Percentiles rank a stretch among this genome's conserved stretches.
Evolutionary conservation across 1,140 invertebrate genomes (phyloP).

Genomic region (Aphelinus certus): DNA sequence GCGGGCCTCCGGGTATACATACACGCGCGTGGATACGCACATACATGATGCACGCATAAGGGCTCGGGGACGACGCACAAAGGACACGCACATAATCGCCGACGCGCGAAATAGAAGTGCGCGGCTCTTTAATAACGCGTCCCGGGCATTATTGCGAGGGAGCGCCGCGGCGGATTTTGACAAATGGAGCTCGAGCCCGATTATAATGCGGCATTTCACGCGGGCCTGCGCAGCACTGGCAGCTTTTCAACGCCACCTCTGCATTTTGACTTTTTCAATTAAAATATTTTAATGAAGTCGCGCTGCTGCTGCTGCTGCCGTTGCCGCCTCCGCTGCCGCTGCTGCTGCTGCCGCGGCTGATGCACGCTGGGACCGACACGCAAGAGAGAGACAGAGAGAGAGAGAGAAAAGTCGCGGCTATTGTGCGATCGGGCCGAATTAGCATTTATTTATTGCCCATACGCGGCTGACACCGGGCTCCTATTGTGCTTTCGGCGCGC

Average conservation of each 20-base stretch:
- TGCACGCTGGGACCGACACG: too few species aligned
- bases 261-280: conserved; percentile 38
- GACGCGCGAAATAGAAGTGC: conserved; percentile 19
- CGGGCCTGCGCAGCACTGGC: not conserved
- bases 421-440: conserved; percentile 28
- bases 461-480: not conserved
- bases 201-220: conserved; percentile 25
- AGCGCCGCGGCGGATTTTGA: conserved; percentile 16
- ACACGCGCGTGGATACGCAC: not conserved
- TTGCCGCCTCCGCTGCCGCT: too few species aligned
- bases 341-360: too few species aligned
- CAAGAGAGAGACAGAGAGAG: too few species aligned
- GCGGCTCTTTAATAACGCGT: conserved; percentile 26
- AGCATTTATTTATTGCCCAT: conserved; percentile 37
- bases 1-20: conserved; percentile 14
- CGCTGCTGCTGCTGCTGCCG: too few species aligned
- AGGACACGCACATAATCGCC: not conserved
- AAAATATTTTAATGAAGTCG: conserved; percentile 37
- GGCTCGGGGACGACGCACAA: conserved; percentile 17
- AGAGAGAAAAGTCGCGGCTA: conserved; percentile 18
- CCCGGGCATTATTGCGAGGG: conserved; percentile 10
- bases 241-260: too few species aligned
- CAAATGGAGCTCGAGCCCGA: conserved; percentile 33
- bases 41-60: not conserved
- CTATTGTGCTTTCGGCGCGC: conserved; percentile 12